phyloP scores from a whole-genome alignment of 2,888 invertebrate species.

The Amphipyra berbera region DNA sequence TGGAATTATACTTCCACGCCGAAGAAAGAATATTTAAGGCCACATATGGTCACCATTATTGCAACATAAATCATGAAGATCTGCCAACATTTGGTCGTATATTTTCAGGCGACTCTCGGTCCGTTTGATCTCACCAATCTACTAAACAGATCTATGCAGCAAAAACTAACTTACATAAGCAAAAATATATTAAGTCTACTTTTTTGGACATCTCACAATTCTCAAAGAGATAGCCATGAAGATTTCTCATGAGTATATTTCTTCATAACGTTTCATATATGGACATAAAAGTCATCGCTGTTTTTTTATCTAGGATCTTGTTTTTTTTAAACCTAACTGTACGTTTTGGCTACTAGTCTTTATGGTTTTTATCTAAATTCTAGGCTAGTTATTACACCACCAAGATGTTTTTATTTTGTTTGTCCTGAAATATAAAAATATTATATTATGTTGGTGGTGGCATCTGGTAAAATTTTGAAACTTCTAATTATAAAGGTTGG shows the following conservation, averaged over 20 bases:
- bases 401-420: not conserved
- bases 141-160: slow-evolving; percentile 40
- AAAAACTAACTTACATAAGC: slow-evolving; percentile 46
- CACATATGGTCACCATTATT: slow-evolving; percentile 50
- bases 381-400: slow-evolving; percentile 37
- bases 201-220: slow-evolving; percentile 48
- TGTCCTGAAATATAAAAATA: too few species aligned
- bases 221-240: slow-evolving; percentile 51
- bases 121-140: slow-evolving; percentile 45
- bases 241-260: slow-evolving; percentile 49
- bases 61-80: slow-evolving; percentile 45
- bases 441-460: too few species aligned
- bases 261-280: slow-evolving; percentile 47
- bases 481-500: not conserved
- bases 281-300: slow-evolving; percentile 43
- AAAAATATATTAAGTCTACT: slow-evolving; percentile 45
- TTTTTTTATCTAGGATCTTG: slow-evolving; percentile 48
- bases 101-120: slow-evolving; percentile 43
- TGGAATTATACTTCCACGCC: slow-evolving; percentile 10
- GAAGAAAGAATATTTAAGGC: slow-evolving; percentile 32
- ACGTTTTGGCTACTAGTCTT: slow-evolving; percentile 45
- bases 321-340: slow-evolving; percentile 39
- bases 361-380: slow-evolving; percentile 29
- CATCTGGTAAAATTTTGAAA: not conserved
- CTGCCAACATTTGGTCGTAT: slow-evolving; percentile 42